A percentile compares a stretch with the other conserved stretches of the same genome.
These are phyloP conservation scores for Tetraodon nigroviridis DNA, from an alignment of 2,113 vertebrate genomes.

Conservation along the genomic window DNA sequence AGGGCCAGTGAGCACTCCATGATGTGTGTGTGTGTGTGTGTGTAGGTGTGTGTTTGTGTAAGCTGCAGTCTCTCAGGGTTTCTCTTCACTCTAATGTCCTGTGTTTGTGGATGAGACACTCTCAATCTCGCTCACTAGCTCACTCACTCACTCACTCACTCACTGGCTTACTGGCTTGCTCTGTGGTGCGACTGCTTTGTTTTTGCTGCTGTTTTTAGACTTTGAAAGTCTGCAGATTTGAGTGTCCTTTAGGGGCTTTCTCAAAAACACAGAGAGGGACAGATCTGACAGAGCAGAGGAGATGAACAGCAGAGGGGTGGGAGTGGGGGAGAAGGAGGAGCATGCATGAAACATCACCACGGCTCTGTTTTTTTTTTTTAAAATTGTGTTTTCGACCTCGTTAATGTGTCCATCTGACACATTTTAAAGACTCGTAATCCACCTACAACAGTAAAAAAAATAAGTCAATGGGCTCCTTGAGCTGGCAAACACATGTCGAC, in stretches of 20 bases:
- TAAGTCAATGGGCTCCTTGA: no score
- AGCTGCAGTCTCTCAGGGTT: neutral
- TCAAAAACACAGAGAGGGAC: slow-evolving; percentile 8
- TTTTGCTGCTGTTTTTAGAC: slow-evolving; percentile 3
- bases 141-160: neutral
- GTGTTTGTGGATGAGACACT: neutral
- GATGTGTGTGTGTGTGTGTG: neutral
- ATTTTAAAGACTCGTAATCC: no score
- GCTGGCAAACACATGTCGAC: no score
- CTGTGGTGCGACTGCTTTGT: slow-evolving; percentile 33
- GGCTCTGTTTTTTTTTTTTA: no score
- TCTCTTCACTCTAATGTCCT: neutral
- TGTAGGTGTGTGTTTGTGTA: slow-evolving; percentile 9
- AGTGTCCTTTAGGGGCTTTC: slow-evolving; percentile 32
- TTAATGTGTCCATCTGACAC: no score
- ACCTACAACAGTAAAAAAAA: no score
- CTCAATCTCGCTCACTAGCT: slow-evolving; percentile 1
- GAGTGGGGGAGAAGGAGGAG: neutral
- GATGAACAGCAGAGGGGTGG: slow-evolving; percentile 1
- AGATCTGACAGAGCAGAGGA: neutral
- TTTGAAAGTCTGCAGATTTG: slow-evolving; percentile 26
- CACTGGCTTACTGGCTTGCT: slow-evolving; percentile 5
- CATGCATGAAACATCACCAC: neutral
- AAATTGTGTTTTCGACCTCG: no score
- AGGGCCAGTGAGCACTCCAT: neutral